Percentiles rank a stretch among this genome's conserved stretches.
Conservation (phyloP, 2,888 invertebrate species). For the Drosophila borborema region DNA sequence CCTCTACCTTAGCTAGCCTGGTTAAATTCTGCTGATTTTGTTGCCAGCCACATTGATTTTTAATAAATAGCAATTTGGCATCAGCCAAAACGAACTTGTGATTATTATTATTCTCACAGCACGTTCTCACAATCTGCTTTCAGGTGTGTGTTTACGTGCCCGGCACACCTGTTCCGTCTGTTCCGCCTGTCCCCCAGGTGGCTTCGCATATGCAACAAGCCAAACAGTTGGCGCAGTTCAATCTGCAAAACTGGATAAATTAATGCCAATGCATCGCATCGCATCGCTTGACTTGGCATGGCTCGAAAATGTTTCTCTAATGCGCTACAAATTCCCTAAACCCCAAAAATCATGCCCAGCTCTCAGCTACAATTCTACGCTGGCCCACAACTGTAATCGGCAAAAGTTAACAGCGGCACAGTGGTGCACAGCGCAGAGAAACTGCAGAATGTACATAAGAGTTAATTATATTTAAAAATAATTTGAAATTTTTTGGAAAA, state of each 20-base stretch:
- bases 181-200: constrained; percentile 3
- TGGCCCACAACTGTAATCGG: neutral
- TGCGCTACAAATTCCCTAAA: constrained; percentile 28
- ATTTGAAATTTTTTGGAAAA: no score
- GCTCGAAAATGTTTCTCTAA: constrained; percentile 37
- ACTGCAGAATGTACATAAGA: no score
- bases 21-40: constrained; percentile 75
- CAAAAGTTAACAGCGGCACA: constrained; percentile 15
- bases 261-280: constrained; percentile 36
- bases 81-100: constrained; percentile 57
- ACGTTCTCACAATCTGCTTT: constrained; percentile 52
- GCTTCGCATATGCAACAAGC: constrained; percentile 68
- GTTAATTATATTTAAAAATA: neutral
- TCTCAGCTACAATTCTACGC: neutral
- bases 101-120: constrained; percentile 69
- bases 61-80: constrained; percentile 78
- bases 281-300: neutral
- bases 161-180: neutral
- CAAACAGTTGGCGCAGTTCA: constrained; percentile 22
- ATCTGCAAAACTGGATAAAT: constrained; percentile 44
- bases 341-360: constrained; percentile 11
- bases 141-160: constrained; percentile 51
- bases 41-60: constrained; percentile 73
- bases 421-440: neutral
- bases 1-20: constrained; percentile 29